Base-by-base conservation (phyloP, 2,797 vertebrate genomes). In the Mallotus villosus region DNA sequence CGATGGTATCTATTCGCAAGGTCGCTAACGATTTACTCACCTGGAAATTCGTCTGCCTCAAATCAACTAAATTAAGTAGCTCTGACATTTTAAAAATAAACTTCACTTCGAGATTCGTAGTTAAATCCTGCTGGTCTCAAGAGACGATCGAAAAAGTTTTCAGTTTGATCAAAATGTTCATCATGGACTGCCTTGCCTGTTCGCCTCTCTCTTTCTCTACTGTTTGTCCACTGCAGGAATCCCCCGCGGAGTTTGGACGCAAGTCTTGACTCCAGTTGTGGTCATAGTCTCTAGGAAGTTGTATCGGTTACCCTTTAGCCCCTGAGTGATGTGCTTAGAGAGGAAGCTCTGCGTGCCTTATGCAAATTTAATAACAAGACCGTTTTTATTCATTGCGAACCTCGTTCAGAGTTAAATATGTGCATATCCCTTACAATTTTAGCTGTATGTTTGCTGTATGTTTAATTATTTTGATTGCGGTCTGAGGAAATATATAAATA, bases 231-330 rank as follows among this genome's bases (percentile, higher is more conserved):
- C 51, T 55, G 51, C 51, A 55, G 19, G 51, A 55, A 55, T 55
- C 51, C 57, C 58, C 17, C 53, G 37, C 58, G 22, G 14, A 51
- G 51, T 63, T 65, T 63, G 72, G 62, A 66, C 63, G 59, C 64
- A 74, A 16, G 78, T 76, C 77, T 73, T 80, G 61, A 74, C 81
- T n/a, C 71, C 72, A 63, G 65, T 58, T 67, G 73, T 24, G 74
- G 60, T 75, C 68, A 66, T 62, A 53, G 79, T 83, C 71, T 84
- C 83, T 77, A 84, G 84, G 83, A 87, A 86, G 75, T 82, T 70
- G 62, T 77, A 70, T 72, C 68, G 32, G 62, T 80, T 77, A 79
- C 69, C 76, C 73, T 70, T 85, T 80, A 84, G 83, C 80, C 82
- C 83, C 85, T 85, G 59, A 27, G 60, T 49, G 63, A 58, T 46